phyloP scores from a whole-genome alignment of 2,797 vertebrate species.

The Xenopus petersii region DNA sequence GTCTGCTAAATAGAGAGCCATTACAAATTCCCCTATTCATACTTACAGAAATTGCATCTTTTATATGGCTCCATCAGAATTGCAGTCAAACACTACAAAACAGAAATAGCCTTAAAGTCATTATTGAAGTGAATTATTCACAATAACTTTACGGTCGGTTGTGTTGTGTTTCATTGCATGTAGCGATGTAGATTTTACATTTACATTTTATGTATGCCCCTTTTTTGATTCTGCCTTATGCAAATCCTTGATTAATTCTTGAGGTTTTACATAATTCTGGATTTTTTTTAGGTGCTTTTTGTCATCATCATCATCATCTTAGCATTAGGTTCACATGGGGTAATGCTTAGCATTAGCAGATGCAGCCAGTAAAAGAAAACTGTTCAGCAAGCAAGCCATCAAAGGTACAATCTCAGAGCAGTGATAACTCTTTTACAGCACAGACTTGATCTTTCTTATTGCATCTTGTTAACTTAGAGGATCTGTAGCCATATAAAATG shows the following conservation, averaged over 20 bases:
- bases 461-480: no score
- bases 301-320: conserved; percentile 5
- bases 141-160: conserved; percentile 27
- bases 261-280: conserved; percentile 16
- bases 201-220: conserved; percentile 5
- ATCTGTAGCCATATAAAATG: no score
- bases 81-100: not conserved
- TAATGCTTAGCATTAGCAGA: not conserved
- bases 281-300: conserved; percentile 9
- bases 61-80: not conserved
- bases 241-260: conserved; percentile 1
- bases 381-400: no score
- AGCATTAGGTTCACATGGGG: conserved; percentile 2
- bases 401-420: no score
- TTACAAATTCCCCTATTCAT: conserved; percentile 1
- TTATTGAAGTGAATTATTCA: conserved; percentile 29
- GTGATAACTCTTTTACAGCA: no score
- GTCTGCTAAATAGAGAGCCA: not conserved
- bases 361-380: no score
- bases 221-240: not conserved
- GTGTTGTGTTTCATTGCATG: conserved; percentile 25
- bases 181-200: conserved; percentile 17
- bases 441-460: no score
- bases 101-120: not conserved
- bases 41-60: conserved; percentile 16